Evolutionary conservation across 2,113 vertebrate species (phyloP).

Genomic region (Podocnemis expansa): DNA sequence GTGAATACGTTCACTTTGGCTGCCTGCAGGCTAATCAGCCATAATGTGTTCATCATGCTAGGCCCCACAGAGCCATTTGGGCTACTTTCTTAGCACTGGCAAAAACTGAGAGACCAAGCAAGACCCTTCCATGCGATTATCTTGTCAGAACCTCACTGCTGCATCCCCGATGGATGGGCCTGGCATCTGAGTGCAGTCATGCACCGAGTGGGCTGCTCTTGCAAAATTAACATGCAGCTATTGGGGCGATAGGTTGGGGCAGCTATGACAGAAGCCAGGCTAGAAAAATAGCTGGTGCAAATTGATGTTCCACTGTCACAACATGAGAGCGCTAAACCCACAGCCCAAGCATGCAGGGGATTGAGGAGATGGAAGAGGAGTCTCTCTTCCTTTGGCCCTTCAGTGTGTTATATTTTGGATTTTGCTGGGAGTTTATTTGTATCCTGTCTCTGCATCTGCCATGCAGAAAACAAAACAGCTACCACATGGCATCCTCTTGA

Average conservation of each 20-base stretch:
- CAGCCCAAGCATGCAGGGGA: not conserved
- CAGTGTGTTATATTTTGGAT: rapidly evolving
- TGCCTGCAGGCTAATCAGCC: not conserved
- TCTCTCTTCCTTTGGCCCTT: not conserved
- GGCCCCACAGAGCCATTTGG: not conserved
- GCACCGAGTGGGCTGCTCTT: not conserved
- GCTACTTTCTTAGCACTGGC: not conserved
- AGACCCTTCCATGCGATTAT: not conserved
- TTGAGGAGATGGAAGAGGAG: not conserved
- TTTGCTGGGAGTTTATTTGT: not conserved
- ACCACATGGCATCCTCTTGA: not conserved
- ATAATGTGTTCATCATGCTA: not conserved
- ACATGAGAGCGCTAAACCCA: not conserved
- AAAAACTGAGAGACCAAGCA: not conserved
- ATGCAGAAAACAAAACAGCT: not conserved
- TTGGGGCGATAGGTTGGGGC: not conserved
- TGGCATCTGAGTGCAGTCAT: too few species aligned
- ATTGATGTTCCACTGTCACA: too few species aligned
- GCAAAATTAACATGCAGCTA: not conserved
- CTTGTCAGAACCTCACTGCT: not conserved
- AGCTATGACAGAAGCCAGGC: not conserved
- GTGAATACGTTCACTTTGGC: not conserved
- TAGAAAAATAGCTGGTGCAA: not conserved
- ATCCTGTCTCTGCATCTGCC: rapidly evolving
- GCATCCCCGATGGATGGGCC: not conserved